Evolutionary conservation across 2,888 invertebrate genomes (phyloP).

Genomic region (Latrodectus hesperus): DNA sequence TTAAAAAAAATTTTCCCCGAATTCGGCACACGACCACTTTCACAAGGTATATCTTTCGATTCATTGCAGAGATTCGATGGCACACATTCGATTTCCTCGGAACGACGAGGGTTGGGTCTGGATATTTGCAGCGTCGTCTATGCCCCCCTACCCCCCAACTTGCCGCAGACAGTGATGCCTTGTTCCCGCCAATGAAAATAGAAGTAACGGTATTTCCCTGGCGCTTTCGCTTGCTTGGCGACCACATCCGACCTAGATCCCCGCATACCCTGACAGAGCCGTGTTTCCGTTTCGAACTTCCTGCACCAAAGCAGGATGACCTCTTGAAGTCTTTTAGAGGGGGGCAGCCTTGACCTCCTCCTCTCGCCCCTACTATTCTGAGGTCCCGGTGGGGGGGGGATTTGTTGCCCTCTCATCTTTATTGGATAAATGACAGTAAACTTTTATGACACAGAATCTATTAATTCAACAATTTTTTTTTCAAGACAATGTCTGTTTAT

Average conservation of each 20-base stretch:
- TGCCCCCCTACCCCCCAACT: background rate
- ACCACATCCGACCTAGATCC: conserved; percentile 55
- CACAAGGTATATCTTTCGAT: background rate
- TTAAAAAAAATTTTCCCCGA: background rate
- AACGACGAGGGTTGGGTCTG: background rate
- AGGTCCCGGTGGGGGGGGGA: background rate
- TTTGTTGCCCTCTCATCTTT: background rate
- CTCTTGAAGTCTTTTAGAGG: conserved; percentile 19
- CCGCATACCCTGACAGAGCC: conserved; percentile 25
- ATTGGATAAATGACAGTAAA: background rate
- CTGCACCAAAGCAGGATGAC: conserved; percentile 50
- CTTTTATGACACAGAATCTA: background rate
- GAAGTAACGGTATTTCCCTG: background rate
- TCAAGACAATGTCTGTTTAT: too few relatives aligned
- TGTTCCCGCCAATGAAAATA: background rate
- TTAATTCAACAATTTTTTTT: too few relatives aligned
- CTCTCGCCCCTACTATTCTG: background rate
- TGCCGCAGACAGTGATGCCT: background rate
- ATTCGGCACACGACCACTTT: background rate
- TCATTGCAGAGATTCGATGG: background rate
- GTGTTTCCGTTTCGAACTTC: conserved; percentile 56
- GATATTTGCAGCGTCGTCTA: background rate
- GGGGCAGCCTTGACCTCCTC: background rate
- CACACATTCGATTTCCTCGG: background rate
- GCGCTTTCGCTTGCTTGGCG: background rate